Evolutionary conservation across 1,140 invertebrate species (phyloP), one percentile per base, ranked within the genome.

Genomic region (Eciton burchellii): DNA sequence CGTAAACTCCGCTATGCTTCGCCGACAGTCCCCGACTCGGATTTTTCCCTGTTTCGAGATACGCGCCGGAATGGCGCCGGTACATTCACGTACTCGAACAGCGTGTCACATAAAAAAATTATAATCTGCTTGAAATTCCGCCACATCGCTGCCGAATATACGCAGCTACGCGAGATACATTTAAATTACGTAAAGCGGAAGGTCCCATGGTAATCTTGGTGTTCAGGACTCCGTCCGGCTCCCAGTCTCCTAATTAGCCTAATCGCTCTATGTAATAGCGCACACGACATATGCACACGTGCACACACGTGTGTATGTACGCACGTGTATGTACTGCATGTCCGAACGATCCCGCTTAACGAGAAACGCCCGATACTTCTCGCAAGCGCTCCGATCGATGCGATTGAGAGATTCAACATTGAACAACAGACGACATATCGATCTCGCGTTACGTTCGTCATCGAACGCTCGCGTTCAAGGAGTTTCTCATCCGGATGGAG

Each of bases 61-160:
- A 66, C 73, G 45, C n/a, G 45, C 49, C 43, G 54, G 6, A 66
- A 54, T 6, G 62, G 29, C 21, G 47, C 35, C 24, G 16, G 52
- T 54, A 68, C n/a, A 16, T 76, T 76, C 59, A 65, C 72, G 72
- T 68, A 56, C 62, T 35, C n/a, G 49, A 56, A 68, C 16, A 43
- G 4, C 16, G 45, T 65, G 43, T 66, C 45, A 19, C 2, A 19
- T 41, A 66, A 41, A 12, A 43, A 68, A 68, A 77, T 66, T 77
- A 77, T 77, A 77, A 68, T 77, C 73, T 77, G 73, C 73, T 66
- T 77, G 73, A 77, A 77, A 77, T 66, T 49, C 73, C 73, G 41
- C 19, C 45, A 49, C 47, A 24, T 59, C n/a, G 26, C 41, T 16
- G 45, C 73, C 59, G 72, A 76, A 77, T 68, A 77, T 74, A 74